These are phyloP conservation scores for Harpalus rubripes DNA, from an alignment of 2,888 invertebrate species.

Conservation along the genomic window DNA sequence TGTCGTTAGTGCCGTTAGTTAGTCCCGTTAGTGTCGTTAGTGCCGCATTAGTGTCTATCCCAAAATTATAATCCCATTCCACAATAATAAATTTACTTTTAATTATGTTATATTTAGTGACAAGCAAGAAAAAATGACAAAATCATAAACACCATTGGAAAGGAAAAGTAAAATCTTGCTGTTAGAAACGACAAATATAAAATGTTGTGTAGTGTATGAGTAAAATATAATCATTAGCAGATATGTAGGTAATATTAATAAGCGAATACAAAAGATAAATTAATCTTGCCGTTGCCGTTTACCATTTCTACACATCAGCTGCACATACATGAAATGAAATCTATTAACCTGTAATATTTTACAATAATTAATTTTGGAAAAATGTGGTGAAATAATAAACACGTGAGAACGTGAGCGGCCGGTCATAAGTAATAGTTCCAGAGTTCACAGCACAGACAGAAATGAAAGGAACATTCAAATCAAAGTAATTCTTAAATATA, in stretches of 20 bases:
- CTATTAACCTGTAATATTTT: conserved; percentile 7
- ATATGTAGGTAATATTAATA: background rate
- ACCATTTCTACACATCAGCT: background rate
- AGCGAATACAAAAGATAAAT: background rate
- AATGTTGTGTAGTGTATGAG: too few species aligned
- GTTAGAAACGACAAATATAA: too few species aligned
- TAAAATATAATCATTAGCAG: too few species aligned
- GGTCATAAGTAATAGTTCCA: conserved; percentile 7
- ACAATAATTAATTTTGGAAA: conserved; percentile 4
- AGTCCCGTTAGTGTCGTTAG: too few species aligned
- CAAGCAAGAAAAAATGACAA: too few species aligned
- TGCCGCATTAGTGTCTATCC: too few species aligned
- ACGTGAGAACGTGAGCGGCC: background rate
- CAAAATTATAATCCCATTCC: too few species aligned
- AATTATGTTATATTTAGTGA: too few species aligned
- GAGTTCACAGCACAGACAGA: conserved; percentile 8
- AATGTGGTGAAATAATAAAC: background rate
- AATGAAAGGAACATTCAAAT: conserved; percentile 41
- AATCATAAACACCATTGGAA: too few species aligned
- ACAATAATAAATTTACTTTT: too few species aligned
- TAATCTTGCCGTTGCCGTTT: background rate
- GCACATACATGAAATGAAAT: background rate
- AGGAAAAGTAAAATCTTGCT: too few species aligned
- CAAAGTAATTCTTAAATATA: conserved; percentile 35
- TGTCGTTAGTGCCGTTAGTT: too few species aligned